Base-by-base conservation (phyloP, 1,140 invertebrate species). In the Atta texana region DNA sequence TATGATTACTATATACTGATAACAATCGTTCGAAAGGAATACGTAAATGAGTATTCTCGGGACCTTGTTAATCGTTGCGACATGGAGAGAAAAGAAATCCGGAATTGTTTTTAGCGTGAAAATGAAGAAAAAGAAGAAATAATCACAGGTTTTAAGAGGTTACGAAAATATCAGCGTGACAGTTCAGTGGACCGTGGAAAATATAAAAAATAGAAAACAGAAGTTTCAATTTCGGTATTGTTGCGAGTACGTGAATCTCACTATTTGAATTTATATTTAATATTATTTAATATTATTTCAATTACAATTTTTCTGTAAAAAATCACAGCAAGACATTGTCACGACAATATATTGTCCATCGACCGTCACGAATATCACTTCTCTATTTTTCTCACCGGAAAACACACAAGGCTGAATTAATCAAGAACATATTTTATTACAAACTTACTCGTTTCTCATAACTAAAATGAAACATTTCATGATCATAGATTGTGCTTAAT, bases 301-400 rank as follows among this genome's bases (percentile, higher is more conserved):
- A 80, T 80, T 80, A 39, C 1, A 49, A 2, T 80, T 80, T 68
- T 7, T 51, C 28, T 68, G 39, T 44, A 68, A 68, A 28, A 24
- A 24, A 44, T 66, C 24, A 64, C 10, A 31, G 24, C 18, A 34
- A 34, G 6, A 39, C 7, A 39, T 39, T 39, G 34, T 39, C 34
- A 39, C 1, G 34, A 39, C 34, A 39, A 39, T 7, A 39, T 66
- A 66, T 53, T 68, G n/a, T 80, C 7, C 18, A 7, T 14, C 18
- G 10, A 6, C 16, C 24, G 59, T 78, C 24, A 78, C 2, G 39
- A 1, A 44, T 57, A 10, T 31, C 28, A 51, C 0, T 78, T 78
- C 0, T 24, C 7, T n/a, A 53, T 78, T 31, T n/a, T 68, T 68
- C 21, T 68, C 16, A 53, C 31, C 10, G 44, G 2, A 68, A 80